Base-by-base conservation (phyloP, 1,140 invertebrate species). In the Sweltsa coloradensis region DNA sequence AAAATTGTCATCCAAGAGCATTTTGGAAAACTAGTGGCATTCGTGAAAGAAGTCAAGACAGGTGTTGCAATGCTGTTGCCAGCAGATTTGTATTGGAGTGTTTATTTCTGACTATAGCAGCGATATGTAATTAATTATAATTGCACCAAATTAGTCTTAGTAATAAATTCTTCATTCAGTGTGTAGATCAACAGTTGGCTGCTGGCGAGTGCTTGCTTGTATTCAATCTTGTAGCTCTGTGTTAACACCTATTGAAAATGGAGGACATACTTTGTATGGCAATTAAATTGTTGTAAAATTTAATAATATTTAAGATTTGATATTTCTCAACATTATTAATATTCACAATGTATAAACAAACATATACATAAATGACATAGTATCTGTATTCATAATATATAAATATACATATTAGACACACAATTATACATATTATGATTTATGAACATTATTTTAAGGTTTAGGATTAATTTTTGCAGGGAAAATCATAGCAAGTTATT, bases 301-400 rank as follows among this genome's bases (percentile, higher is more conserved):
- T 31, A 11, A 31, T 11, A 31, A 11, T 31, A 11, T 31, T 31
- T 31, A 34, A 47, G 26, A 36, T 27, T 34, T 47, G 23, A 41
- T 47, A 47, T 41, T 36, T 47, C 34, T 47, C 26, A 47, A 36
- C 18, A 47, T 39, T n/a, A n/a, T n/a, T n/a, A n/a, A n/a, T n/a
- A n/a, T 40, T 47, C 46, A 41, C 46, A n/a, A 39, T 41, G 34
- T 47, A 39, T 47, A 47, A n/a, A n/a, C n/a, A 41, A 39, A 44
- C 26, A 27, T 36, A 43, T 43, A n/a, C n/a, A n/a, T n/a, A n/a
- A n/a, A n/a, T n/a, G n/a, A 45, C 16, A 47, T 41, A 44, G 16
- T 24, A 27, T 29, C 26, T 37, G 34, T 25, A 47, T 27, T 41
- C 22, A 44, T 42, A 42, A 47, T 27, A 47, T 27, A 44, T 42